Base-by-base conservation (phyloP, 23 tunicate species). In the Halocynthia aurantium region DNA sequence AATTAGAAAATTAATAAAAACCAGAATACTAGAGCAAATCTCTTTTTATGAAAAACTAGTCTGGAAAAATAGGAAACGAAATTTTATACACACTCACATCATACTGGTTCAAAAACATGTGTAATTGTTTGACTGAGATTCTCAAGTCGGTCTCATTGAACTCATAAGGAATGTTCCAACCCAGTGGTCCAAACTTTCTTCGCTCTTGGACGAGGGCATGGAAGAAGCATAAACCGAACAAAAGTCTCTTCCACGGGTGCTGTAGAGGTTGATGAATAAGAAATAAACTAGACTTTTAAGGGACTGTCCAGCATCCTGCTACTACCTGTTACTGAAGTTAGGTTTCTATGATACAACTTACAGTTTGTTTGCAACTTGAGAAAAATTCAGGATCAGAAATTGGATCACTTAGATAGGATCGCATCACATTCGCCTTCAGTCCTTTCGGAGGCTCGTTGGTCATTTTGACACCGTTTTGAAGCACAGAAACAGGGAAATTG, bases 81-180 rank as follows among this genome's bases (percentile, higher is more conserved):
- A 1, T 31, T 31, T 31, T 4, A 31, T 31, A 31, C 44, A 31
- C 11, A 67, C 89, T 86, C 54, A 92, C 98, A 51, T 94, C 99
- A 68, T 94, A 94, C 58, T 94, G 99, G 71, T 94, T 94, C 75
- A 94, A 82, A 80, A 94, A 94, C 91, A 94, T 94, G 65, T 94
- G 95, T 9, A 94, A 87, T 78, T 94, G 99, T 61, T 88, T 84
- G 57, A 88, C 95, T 6, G 91, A 88, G 73, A 94, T 94, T 53
- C 99, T 71, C 79, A 94, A 71, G 81, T 94, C 99, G 5, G 99
- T 88, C 66, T 94, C 99, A 67, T 94, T 94, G 70, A 94, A 94
- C 69, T 89, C 99, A 67, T 94, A 94, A 10, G 99, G 99, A 72
- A 94, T 94, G 68, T 94, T 94, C 99, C 99, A 94, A 49, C 99